Percentiles rank a stretch among this genome's conserved stretches.
Conservation (phyloP, 2,797 vertebrate species). For the Spinus pinus region DNA sequence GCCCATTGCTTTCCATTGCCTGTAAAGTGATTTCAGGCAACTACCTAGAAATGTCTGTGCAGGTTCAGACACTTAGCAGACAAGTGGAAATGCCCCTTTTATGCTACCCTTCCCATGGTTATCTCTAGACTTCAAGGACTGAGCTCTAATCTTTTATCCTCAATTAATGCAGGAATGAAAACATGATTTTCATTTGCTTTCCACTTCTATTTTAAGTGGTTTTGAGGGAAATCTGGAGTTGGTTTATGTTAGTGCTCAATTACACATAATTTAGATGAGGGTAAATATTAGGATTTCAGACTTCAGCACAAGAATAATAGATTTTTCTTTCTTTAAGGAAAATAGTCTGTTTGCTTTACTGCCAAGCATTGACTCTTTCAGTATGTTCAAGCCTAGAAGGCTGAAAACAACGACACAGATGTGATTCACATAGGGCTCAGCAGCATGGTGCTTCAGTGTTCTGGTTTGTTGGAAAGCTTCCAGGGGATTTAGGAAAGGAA, state of each 20-base stretch:
- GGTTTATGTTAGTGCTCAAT: background rate
- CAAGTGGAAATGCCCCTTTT: background rate
- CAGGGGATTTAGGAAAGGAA: background rate
- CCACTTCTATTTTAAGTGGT: background rate
- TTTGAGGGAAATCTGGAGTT: background rate
- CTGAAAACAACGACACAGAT: constrained; percentile 33
- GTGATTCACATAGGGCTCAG: constrained; percentile 15
- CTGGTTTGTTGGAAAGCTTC: constrained; percentile 39
- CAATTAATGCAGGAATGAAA: background rate
- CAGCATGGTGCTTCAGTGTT: constrained; percentile 21
- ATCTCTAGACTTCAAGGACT: background rate
- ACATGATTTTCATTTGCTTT: background rate
- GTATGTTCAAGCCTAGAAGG: constrained; percentile 51
- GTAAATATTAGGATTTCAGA: constrained; percentile 54
- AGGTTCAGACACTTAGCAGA: background rate
- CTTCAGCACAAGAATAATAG: constrained; percentile 18
- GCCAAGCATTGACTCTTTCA: constrained; percentile 39
- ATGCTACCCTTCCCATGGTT: background rate
- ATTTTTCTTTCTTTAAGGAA: constrained; percentile 33
- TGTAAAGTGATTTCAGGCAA: background rate
- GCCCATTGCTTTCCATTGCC: background rate
- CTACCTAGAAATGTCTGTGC: background rate
- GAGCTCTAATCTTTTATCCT: background rate
- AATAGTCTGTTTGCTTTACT: constrained; percentile 3
- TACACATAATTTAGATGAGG: background rate